Base-by-base conservation (phyloP, 2,113 vertebrate genomes). In the Eurypyga helias region DNA sequence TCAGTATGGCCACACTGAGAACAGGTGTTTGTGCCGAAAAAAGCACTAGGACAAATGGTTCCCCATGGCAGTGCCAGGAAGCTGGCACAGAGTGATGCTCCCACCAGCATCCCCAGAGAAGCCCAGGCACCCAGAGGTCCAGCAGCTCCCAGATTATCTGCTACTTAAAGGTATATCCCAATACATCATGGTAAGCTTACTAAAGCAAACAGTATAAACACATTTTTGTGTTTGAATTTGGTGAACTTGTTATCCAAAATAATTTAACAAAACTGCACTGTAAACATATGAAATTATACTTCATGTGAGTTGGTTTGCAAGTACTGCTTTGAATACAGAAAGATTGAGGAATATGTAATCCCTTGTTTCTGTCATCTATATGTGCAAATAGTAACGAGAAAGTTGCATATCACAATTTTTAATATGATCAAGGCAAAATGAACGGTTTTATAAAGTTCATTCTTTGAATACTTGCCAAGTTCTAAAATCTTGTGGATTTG, bases 21-120 rank as follows among this genome's bases (percentile, higher is more conserved):
- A 89, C 90, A 95, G 88, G 80, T 95, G 97, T 36, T 86, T 3
- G 3, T 95, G 83, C 80, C 92, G 49, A 97, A 95, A 95, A 92
- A 95, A 95, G 79, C 86, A 28, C 41, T 19, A 28, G 92, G 48
- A 96, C 95, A 92, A 94, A 61, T 18, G 69, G 69, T 87, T 94
- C 83, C 36, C 43, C 8, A 8, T 5, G 46, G 80, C 69, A 71
- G 33, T 20, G 48, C 52, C 3, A 10, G 67, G 69, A 75, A 57
- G 16, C 67, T 90, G 76, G 72, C 85, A 81, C 34, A 60, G 64
- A n/a, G 24, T 31, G 78, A 95, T 84, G 81, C 61, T 87, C 33
- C 45, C 1, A 8, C 67, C 65, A 82, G 73, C 81, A 95, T 66
- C 51, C 25, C 69, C 34, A 36, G 72, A 66, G 26, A 95, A 77